Percentiles rank a stretch among this genome's conserved stretches.
Evolutionary conservation across 1,140 invertebrate species (phyloP).

Genomic region (Scaptomyza montana): DNA sequence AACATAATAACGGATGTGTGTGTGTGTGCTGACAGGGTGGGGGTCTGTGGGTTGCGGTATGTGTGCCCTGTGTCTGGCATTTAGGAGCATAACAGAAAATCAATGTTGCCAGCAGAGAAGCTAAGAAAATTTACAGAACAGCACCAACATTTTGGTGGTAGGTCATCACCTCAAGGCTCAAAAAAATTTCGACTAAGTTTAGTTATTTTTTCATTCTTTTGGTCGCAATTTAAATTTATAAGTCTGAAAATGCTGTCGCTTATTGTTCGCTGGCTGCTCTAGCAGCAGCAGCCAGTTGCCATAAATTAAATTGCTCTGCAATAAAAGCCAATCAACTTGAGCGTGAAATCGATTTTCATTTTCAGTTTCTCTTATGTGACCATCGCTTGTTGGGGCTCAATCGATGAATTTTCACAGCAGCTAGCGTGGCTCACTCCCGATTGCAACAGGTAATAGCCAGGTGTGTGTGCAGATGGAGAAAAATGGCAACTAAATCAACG

Average conservation of each 20-base stretch:
- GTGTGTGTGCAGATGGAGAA: slow-evolving; percentile 9
- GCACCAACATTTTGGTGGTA: slow-evolving; percentile 32
- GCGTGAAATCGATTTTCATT: slow-evolving; percentile 78
- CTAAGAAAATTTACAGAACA: slow-evolving; percentile 37
- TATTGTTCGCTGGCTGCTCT: slow-evolving; percentile 61
- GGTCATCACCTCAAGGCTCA: slow-evolving; percentile 61
- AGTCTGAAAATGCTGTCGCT: slow-evolving; percentile 61
- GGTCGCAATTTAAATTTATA: slow-evolving; percentile 73
- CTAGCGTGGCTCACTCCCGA: slow-evolving; percentile 5
- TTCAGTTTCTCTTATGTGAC: slow-evolving; percentile 5
- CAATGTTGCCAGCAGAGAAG: slow-evolving; percentile 63
- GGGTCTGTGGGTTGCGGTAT: slow-evolving; percentile 8
- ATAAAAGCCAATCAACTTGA: slow-evolving; percentile 79
- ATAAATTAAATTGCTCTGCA: slow-evolving; percentile 76
- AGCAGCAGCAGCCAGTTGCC: slow-evolving; percentile 47
- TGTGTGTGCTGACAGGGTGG: slow-evolving; percentile 5
- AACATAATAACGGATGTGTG: slow-evolving; percentile 66
- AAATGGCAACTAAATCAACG: slow-evolving; percentile 60
- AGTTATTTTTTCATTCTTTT: slow-evolving; percentile 35
- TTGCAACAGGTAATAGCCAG: slow-evolving; percentile 63
- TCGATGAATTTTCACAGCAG: slow-evolving; percentile 61
- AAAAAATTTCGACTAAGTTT: slow-evolving; percentile 56
- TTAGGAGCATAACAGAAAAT: slow-evolving; percentile 70
- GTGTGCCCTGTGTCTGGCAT: slow-evolving; percentile 57
- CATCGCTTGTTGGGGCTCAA: slow-evolving; percentile 13